Conservation (phyloP, 1,140 invertebrate species). For the Anastrepha ludens region DNA sequence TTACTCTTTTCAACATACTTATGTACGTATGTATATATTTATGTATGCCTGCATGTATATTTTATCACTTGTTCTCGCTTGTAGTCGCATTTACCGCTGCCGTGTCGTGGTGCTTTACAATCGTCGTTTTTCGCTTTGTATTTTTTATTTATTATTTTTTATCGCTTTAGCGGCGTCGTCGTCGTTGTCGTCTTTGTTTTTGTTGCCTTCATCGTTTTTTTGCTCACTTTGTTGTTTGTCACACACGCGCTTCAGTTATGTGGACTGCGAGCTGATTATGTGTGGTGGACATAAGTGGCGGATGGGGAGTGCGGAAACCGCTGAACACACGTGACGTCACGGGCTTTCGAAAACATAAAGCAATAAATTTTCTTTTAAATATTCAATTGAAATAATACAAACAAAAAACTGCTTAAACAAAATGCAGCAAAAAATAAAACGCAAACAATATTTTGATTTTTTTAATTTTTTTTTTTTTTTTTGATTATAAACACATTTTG, state of each 20-base stretch:
- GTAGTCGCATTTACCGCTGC: background rate
- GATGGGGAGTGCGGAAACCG: background rate
- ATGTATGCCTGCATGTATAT: background rate
- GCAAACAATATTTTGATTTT: background rate
- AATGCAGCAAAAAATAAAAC: no score
- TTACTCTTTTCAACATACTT: background rate
- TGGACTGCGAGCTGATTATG: background rate
- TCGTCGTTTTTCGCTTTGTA: background rate
- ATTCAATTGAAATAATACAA: background rate
- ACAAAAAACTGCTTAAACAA: no score
- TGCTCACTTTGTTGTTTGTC: conserved; percentile 1
- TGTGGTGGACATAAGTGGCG: background rate
- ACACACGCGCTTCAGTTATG: conserved; percentile 37
- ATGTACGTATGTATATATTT: background rate
- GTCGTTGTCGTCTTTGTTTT: no score
- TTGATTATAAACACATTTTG: background rate
- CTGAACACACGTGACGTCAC: background rate
- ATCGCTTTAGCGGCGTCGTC: background rate
- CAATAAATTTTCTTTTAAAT: background rate
- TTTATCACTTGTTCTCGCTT: background rate
- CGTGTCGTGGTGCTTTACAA: background rate
- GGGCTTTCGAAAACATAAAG: background rate
- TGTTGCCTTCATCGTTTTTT: background rate
- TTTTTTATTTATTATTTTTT: conserved; percentile 5
- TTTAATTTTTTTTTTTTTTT: background rate